These are phyloP conservation scores for Beris chalybata DNA, from an alignment of 2,888 invertebrate genomes.

Conservation along the genomic window DNA sequence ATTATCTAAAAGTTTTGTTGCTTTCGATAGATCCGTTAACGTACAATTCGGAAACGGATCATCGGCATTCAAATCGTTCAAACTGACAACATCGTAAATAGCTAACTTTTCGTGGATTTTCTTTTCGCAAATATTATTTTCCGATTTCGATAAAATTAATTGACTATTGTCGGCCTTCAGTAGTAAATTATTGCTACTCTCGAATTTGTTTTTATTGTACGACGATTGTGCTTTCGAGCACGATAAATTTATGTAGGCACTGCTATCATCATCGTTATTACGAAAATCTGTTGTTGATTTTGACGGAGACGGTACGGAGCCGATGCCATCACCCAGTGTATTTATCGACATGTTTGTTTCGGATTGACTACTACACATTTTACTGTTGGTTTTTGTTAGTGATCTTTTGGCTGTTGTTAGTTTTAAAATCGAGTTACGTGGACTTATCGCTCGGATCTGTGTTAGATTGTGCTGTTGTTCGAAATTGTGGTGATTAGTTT, in stretches of 20 bases:
- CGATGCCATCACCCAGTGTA: background rate
- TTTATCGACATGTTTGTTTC: constrained; percentile 32
- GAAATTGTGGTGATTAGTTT: too few relatives aligned
- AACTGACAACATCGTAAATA: constrained; percentile 46
- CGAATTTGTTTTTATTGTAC: constrained; percentile 15
- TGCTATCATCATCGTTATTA: constrained; percentile 2
- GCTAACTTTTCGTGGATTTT: constrained; percentile 39
- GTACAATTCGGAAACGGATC: constrained; percentile 41
- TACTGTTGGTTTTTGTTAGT: background rate
- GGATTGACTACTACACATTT: constrained; percentile 35
- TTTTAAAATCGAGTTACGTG: too few relatives aligned
- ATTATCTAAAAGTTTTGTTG: constrained; percentile 36
- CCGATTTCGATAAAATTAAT: constrained; percentile 43
- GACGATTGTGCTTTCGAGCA: constrained; percentile 14
- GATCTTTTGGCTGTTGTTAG: too few relatives aligned
- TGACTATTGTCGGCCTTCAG: constrained; percentile 31
- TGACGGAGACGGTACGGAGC: constrained; percentile 26
- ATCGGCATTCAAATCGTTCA: constrained; percentile 44
- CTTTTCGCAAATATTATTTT: constrained; percentile 45
- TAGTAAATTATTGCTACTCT: constrained; percentile 11
- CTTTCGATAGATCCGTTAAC: constrained; percentile 42
- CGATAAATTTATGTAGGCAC: constrained; percentile 10
- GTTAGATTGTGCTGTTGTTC: too few relatives aligned
- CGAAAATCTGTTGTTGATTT: constrained; percentile 31
- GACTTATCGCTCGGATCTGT: too few relatives aligned